Base-by-base conservation (phyloP, 1,140 invertebrate species). In the Caenorhabditis briggsae region DNA sequence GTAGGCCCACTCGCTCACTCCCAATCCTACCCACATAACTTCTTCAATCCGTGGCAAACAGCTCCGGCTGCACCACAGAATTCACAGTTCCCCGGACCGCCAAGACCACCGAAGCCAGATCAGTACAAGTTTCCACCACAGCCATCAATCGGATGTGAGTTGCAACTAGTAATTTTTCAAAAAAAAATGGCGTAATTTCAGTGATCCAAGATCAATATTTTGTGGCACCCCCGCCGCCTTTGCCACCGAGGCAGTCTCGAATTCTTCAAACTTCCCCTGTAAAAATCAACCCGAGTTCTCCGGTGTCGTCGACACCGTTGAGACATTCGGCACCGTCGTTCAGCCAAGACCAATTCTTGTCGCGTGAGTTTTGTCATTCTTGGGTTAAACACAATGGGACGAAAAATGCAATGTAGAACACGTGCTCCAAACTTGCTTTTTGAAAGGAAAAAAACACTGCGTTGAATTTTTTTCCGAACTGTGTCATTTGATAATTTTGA, bases 31-130 rank as follows among this genome's bases (percentile, higher is more conserved):
- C 70, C 70, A 20, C 8, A 23, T 3, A 78, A 78, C 46, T 50
- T 53, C 50, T 78, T 78, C 46, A 46, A 41, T 8, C 12, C 64
- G 16, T 70, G 64, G 64, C 64, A 70, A 70, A 78, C 70, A 5
- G 12, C 43, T 18, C 70, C 25, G 9, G 12, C 25, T 11, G 12
- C 46, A 16, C 70, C 11, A n/a, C 74, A 18, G 41, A 7, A 11
- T 16, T 20, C 70, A 58, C 50, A 41, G 16, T 5, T 46, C 12
- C 50, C 16, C 11, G 78, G 20, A 1, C 82, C 82, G 16, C 53
- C 82, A 9, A 18, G 53, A 18, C 82, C 82, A 3, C 82, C 82
- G 23, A 83, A 83, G 20, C 82, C 82, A 16, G 55, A 58, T 3
- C 55, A 83, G 20, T 58, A 58, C 20, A 58, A 58, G 23, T 59